These are phyloP conservation scores for Eueremaeus valkanovi DNA, from an alignment of 2,888 invertebrate genomes.

Conservation along the genomic window DNA sequence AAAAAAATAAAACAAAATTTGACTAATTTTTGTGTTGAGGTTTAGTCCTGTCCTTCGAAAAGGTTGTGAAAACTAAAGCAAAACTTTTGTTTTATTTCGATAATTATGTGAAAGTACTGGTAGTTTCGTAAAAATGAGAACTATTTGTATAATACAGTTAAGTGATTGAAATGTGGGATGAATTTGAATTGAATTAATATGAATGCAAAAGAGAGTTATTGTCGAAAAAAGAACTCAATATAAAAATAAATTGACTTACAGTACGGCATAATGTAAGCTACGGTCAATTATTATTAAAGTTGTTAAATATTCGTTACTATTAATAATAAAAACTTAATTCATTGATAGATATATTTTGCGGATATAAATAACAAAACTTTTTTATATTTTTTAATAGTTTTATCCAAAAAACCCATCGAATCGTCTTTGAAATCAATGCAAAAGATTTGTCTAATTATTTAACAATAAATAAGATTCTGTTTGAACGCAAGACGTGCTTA, in stretches of 20 bases:
- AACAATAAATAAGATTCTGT: background rate
- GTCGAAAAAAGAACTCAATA: conserved; percentile 8
- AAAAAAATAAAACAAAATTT: too few relatives aligned
- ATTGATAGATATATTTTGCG: background rate
- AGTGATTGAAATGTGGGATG: background rate
- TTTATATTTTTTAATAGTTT: too few relatives aligned
- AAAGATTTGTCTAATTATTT: conserved; percentile 27
- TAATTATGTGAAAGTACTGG: background rate
- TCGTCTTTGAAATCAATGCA: conserved; percentile 10
- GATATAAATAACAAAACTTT: conserved; percentile 6
- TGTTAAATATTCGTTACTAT: conserved; percentile 30
- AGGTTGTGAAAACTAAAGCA: too few relatives aligned
- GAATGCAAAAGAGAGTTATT: background rate
- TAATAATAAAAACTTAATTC: conserved; percentile 26
- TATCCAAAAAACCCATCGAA: conserved; percentile 1
- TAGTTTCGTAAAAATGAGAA: background rate
- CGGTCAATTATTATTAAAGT: conserved; percentile 11
- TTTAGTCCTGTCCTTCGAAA: too few relatives aligned
- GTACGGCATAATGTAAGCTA: conserved; percentile 24
- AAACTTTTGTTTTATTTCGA: background rate
- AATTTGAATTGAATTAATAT: background rate
- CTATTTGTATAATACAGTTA: background rate
- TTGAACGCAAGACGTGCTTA: conserved; percentile 18
- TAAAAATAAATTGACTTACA: conserved; percentile 29
- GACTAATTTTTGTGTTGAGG: background rate